These are phyloP conservation scores for Hydrotaea cyrtoneurina DNA, from an alignment of 2,888 invertebrate genomes.

Conservation along the genomic window DNA sequence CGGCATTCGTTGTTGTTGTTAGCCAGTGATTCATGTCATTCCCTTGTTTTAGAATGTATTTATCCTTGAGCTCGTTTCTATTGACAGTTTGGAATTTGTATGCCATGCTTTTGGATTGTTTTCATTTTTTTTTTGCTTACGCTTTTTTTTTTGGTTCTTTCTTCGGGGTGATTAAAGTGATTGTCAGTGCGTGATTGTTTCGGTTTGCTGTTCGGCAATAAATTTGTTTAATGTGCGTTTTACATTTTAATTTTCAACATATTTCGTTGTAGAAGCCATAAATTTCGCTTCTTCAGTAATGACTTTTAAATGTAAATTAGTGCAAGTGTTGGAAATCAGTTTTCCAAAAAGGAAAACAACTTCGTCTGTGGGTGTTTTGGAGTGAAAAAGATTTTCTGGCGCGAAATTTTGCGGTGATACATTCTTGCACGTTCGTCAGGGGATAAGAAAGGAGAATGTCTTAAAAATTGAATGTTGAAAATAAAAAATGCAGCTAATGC, in stretches of 20 bases:
- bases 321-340: not conserved
- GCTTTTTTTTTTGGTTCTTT: not conserved
- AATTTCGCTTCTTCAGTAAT: slow-evolving; percentile 32
- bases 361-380: too few relatives aligned
- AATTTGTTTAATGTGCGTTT: slow-evolving; percentile 62
- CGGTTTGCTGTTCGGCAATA: slow-evolving; percentile 36
- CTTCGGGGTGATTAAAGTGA: slow-evolving; percentile 10
- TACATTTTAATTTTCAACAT: slow-evolving; percentile 49
- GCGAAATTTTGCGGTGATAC: too few relatives aligned
- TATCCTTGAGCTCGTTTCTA: slow-evolving; percentile 58
- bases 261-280: slow-evolving; percentile 28
- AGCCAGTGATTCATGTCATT: slow-evolving; percentile 17
- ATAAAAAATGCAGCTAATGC: too few relatives aligned
- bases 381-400: too few relatives aligned
- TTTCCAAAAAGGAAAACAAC: not conserved
- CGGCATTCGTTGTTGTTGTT: not conserved
- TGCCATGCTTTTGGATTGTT: not conserved
- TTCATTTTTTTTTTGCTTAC: not conserved
- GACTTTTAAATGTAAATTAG: slow-evolving; percentile 22
- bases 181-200: slow-evolving; percentile 16
- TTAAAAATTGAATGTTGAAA: too few relatives aligned
- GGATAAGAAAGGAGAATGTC: too few relatives aligned
- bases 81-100: slow-evolving; percentile 44
- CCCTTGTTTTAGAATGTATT: slow-evolving; percentile 17
- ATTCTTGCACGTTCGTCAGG: too few relatives aligned